Evolutionary conservation across 2,888 invertebrate genomes (phyloP).

Genomic region (Diplazon laetatorius): DNA sequence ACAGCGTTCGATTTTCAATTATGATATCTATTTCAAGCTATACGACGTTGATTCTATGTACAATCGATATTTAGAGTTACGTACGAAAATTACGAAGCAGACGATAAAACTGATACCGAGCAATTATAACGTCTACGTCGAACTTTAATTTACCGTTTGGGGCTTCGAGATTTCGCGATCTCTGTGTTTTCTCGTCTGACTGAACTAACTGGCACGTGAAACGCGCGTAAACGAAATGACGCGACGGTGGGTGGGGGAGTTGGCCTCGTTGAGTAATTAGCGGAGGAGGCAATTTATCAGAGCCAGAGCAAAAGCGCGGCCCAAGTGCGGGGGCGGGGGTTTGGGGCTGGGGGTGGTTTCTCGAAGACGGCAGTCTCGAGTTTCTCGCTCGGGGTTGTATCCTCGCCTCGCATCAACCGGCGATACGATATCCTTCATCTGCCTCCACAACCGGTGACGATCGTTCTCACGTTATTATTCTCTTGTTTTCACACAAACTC

Average conservation of each 20-base stretch:
- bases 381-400: too few species aligned
- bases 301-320: conserved; percentile 57
- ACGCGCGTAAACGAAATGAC: conserved; percentile 72
- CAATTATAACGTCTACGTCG: background rate
- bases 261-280: conserved; percentile 74
- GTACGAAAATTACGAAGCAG: background rate
- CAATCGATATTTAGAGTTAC: too few species aligned
- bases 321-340: conserved; percentile 34
- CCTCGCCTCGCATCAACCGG: conserved; percentile 22
- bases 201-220: conserved; percentile 72
- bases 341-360: too few species aligned
- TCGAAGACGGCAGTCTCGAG: conserved; percentile 23
- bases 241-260: conserved; percentile 69
- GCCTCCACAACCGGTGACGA: background rate
- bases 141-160: background rate
- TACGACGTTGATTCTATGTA: too few species aligned
- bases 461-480: conserved; percentile 7
- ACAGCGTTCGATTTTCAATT: too few species aligned
- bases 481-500: conserved; percentile 1
- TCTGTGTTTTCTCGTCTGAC: conserved; percentile 37
- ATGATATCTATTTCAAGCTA: too few species aligned
- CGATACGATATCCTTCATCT: conserved; percentile 33
- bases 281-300: conserved; percentile 78
- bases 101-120: background rate
- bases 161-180: conserved; percentile 21